Evolutionary conservation across 1,140 invertebrate genomes (phyloP), one percentile per base, ranked within the genome.

Genomic region (Drosophila nigromelanica): DNA sequence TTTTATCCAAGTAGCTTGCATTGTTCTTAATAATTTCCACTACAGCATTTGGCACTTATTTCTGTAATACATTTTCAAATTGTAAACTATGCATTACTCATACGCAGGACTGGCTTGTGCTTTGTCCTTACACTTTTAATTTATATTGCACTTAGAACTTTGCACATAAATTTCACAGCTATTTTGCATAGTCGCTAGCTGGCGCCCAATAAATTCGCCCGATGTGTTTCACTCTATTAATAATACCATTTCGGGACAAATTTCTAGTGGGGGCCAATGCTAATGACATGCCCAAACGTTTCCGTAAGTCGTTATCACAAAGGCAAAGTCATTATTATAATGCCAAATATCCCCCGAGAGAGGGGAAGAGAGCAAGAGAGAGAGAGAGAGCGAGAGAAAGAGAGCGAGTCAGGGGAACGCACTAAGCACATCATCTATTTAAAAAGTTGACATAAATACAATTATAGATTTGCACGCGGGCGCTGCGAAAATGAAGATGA

Each of bases 361-460:
- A 50, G n/a, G n/a, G 11, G 35, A 11, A 35, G 50, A 45, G 21
- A 35, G 48, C 21, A 6, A 30, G 48, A 21, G 14, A 14, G 42
- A 8, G 11, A 51, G n/a, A 0, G 30, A 35, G 8, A 33, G 24
- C 24, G 18, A 8, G 21, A 6, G 59, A 21, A 24, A 12, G 50
- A 27, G 33, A 4, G n/a, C 5, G 27, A 14, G 15, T 18, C 18
- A 2, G n/a, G 30, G 6, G 50, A 30, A 12, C 5, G 27, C 56
- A 45, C 51, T 78, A 76, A 78, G 73, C 50, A 76, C 66, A 90
- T 83, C 77, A 90, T 90, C 81, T 80, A 86, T 87, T 87, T 79
- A 90, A 90, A 74, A 85, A 76, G 70, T 89, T 91, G 89, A 90
- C 89, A 91, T 87, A 91, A 91, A 91, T 91, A 91, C 89, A 91